Conservation (phyloP, 92 coral and sea anemone species). For the Plumapathes pennacea region DNA sequence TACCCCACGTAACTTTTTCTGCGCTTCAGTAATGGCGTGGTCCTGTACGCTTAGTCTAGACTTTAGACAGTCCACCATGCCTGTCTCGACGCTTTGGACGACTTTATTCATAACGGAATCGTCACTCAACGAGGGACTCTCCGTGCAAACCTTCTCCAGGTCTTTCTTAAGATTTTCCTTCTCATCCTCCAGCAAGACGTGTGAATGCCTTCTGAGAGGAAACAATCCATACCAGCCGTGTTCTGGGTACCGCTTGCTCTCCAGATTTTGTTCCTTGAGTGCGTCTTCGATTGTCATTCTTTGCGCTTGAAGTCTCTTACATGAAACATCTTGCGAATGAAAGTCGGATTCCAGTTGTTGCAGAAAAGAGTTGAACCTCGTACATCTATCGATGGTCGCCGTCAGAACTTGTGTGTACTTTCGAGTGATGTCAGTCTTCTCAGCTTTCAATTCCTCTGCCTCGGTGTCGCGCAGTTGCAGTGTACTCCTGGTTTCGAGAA, state of each 20-base stretch:
- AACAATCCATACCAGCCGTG: slow-evolving; percentile 9
- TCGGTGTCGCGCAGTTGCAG: slow-evolving; percentile 61
- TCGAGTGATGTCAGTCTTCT: slow-evolving; percentile 51
- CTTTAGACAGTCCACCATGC: slow-evolving; percentile 15
- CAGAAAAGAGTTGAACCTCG: slow-evolving; percentile 50
- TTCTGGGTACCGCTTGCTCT: slow-evolving; percentile 7
- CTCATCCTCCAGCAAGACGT: slow-evolving; percentile 18
- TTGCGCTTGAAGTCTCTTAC: slow-evolving; percentile 39
- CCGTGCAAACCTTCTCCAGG: slow-evolving; percentile 13
- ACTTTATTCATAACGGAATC: slow-evolving; percentile 22
- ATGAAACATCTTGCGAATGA: slow-evolving; percentile 35
- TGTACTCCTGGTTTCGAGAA: slow-evolving; percentile 57
- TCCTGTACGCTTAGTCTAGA: slow-evolving; percentile 18
- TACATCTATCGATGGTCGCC: slow-evolving; percentile 57
- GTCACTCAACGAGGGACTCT: slow-evolving; percentile 10
- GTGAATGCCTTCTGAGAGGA: slow-evolving; percentile 1
- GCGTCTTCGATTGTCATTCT: slow-evolving; percentile 50
- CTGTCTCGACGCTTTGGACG: slow-evolving; percentile 17
- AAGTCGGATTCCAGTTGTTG: slow-evolving; percentile 69
- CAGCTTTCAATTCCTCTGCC: slow-evolving; percentile 50
- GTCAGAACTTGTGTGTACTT: slow-evolving; percentile 45
- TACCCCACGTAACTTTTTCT: slow-evolving; percentile 47
- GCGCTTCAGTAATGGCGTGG: slow-evolving; percentile 15
- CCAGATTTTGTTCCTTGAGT: slow-evolving; percentile 26
- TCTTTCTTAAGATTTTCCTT: slow-evolving; percentile 21